Evolutionary conservation across 2,888 invertebrate genomes (phyloP), one percentile per base, ranked within the genome.

Genomic region (Apodemia duryi): DNA sequence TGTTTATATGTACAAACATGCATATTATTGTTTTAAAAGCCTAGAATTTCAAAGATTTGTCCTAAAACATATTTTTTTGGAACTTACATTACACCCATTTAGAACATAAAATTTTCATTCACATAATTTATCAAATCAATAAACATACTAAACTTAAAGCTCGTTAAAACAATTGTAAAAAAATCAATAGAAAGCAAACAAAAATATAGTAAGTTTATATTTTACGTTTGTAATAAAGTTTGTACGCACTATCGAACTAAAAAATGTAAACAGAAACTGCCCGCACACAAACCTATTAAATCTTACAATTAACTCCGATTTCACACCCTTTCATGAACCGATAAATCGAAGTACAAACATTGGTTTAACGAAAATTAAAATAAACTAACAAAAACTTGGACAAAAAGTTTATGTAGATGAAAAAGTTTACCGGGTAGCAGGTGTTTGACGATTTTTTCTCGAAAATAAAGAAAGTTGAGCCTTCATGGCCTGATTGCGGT

Each of bases 251-350:
- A 21, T 41, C 43, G 41, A 38, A 41, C 51, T 54, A 41, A 43
- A 49, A 49, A 49, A 13, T n/a, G 49, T 49, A 49, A 76, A 73
- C 81, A 81, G 80, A 85, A 86, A 87, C 79, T 89, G 84, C 81
- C 84, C 86, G 85, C 84, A 83, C 84, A 87, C 87, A 87, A 89
- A 85, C 83, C 83, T 80, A 85, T 88, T 87, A 82, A 84, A 85
- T 85, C 84, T 83, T 85, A 81, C 86, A 86, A 91, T 91, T 91
- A 91, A 87, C 81, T 88, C 71, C 85, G 81, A 91, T 91, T 91
- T 91, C 91, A 91, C 91, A 90, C 89, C 81, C 86, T 87, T 89
- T 91, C 88, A 91, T 86, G 91, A 91, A 91, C 91, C 91, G 89
- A 88, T 85, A 90, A 91, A 91, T 91, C 88, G 88, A 86, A 91